phyloP scores from a whole-genome alignment of 2,113 vertebrate species.

The Sorex araneus region DNA sequence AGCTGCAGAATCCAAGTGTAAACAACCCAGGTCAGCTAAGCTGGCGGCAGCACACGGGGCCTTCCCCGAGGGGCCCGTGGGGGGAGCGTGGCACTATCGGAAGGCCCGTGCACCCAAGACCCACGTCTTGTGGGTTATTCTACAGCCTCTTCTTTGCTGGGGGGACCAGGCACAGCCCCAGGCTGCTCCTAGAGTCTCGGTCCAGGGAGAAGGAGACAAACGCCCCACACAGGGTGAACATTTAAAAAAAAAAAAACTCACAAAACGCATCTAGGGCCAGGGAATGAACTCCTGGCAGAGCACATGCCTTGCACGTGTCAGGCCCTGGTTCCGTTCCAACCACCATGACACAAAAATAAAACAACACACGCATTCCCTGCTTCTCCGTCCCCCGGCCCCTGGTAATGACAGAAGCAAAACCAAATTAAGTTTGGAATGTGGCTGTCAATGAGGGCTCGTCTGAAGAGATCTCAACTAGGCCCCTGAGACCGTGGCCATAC shows the following conservation, averaged over 20 bases:
- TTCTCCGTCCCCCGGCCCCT: too few relatives aligned
- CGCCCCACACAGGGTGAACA: not conserved
- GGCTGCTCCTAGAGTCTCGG: not conserved
- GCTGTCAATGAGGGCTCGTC: slow-evolving; percentile 36
- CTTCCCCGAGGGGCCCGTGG: not conserved
- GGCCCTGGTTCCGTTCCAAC: too few relatives aligned
- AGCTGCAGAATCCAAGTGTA: not conserved
- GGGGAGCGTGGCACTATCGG: too few relatives aligned
- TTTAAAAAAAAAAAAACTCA: too few relatives aligned
- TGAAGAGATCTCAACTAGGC: slow-evolving; percentile 35
- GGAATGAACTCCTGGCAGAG: too few relatives aligned
- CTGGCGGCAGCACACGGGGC: not conserved
- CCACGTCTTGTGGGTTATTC: not conserved
- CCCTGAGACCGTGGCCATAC: not conserved
- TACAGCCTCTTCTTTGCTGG: not conserved
- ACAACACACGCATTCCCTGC: too few relatives aligned
- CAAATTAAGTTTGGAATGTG: slow-evolving; percentile 3
- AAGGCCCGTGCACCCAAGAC: not conserved
- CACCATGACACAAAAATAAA: too few relatives aligned
- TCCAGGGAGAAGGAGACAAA: not conserved
- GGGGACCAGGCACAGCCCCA: not conserved
- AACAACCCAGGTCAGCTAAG: not conserved
- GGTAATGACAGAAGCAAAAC: too few relatives aligned
- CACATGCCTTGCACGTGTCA: too few relatives aligned
- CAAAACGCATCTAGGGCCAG: too few relatives aligned